Evolutionary conservation across 2,888 invertebrate genomes (phyloP), one percentile per base, ranked within the genome.

Genomic region (Diploptera punctata): DNA sequence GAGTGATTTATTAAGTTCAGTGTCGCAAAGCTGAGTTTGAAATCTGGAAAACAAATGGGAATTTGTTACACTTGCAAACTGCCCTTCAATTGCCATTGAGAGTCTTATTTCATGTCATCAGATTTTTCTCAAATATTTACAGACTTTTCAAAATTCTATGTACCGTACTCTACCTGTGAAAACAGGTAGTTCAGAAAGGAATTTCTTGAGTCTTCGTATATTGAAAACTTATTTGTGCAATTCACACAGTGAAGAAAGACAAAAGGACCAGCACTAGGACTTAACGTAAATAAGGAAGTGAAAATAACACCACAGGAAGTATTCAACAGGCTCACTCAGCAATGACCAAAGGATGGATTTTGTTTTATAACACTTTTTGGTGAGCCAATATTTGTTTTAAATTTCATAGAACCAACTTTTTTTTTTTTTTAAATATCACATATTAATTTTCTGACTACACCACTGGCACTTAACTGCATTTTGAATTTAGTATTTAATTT

Each of bases 231-330:
- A 49, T 5, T 49, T 18, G n/a, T n/a, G 49, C n/a, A n/a, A n/a
- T n/a, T 49, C n/a, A 5, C 49, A 49, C n/a, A 49, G 49, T n/a
- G n/a, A 49, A 18, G 49, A n/a, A 49, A 49, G 13, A 49, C 49
- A 13, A n/a, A 49, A 49, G 49, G 18, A 49, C n/a, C n/a, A n/a
- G 49, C 49, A 49, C 18, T 49, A 49, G n/a, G n/a, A n/a, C n/a
- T 49, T 13, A n/a, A 49, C 18, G 4, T 18, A 49, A 9, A 49
- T 9, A 49, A n/a, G 49, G n/a, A 49, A 49, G 49, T 49, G 49
- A 49, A 49, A 18, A 18, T 49, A 49, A 49, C 49, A 49, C 13
- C 49, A 49, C 4, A 5, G n/a, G 18, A 49, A 49, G 73, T 74
- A 9, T 38, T 38, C 38, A 13, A 38, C 38, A 38, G 13, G 13